phyloP scores from a whole-genome alignment of 1,140 invertebrate species.

The Hypothenemus hampei region DNA sequence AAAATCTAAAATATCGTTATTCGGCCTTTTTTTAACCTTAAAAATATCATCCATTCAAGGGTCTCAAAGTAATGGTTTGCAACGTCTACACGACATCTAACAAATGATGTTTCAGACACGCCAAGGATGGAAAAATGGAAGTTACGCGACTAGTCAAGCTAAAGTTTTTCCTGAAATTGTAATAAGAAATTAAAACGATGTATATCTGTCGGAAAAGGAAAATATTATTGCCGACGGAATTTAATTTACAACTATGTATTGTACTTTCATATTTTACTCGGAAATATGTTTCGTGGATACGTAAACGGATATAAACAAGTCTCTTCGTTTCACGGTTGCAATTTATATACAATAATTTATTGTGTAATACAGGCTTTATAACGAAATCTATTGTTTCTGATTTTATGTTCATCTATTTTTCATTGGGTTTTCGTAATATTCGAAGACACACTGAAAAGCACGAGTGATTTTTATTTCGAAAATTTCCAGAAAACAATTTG shows the following conservation, averaged over 20 bases:
- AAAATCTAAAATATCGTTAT: too few species aligned
- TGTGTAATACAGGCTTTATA: too few species aligned
- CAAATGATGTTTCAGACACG: conserved; percentile 6
- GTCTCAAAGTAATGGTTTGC: conserved; percentile 4
- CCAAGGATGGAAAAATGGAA: conserved; percentile 7
- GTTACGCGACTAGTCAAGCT: conserved; percentile 4
- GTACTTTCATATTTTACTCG: conserved; percentile 13
- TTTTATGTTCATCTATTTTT: too few species aligned
- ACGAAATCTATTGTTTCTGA: too few species aligned
- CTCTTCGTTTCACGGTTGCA: conserved; percentile 8
- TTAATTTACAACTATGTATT: conserved; percentile 8
- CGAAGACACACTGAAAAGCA: too few species aligned
- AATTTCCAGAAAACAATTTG: too few species aligned
- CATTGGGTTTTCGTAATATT: too few species aligned
- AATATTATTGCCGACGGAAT: conserved; percentile 6
- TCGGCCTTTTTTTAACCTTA: too few species aligned
- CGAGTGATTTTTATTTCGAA: too few species aligned
- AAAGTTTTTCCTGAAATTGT: background rate
- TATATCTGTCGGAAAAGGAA: conserved; percentile 8
- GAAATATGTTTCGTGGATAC: conserved; percentile 2
- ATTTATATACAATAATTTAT: conserved; percentile 5
- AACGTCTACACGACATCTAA: conserved; percentile 6
- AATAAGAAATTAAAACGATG: conserved; percentile 19
- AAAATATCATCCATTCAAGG: background rate
- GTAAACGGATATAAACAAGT: conserved; percentile 1